Evolutionary conservation across 1,140 invertebrate species (phyloP).

Genomic region (Atta colombica): DNA sequence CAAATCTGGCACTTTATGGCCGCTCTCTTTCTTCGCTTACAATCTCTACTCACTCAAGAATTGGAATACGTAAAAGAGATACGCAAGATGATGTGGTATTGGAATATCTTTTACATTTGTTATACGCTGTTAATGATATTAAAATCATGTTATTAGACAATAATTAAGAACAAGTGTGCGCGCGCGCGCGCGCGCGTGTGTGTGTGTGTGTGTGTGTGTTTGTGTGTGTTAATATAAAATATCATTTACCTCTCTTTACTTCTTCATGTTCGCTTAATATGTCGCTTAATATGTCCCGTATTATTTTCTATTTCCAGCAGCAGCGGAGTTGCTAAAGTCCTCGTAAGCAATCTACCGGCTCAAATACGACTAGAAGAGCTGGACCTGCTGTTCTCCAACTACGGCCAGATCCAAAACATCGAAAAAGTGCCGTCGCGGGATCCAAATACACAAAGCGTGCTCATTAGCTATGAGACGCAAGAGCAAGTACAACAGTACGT

Average conservation of each 20-base stretch:
- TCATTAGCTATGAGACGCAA: slow-evolving; percentile 94
- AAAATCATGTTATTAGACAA: background rate
- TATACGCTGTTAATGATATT: background rate
- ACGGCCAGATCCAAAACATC: slow-evolving; percentile 93
- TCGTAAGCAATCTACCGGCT: slow-evolving; percentile 94
- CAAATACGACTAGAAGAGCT: slow-evolving; percentile 94
- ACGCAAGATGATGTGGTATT: background rate
- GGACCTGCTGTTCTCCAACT: slow-evolving; percentile 92
- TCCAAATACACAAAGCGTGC: slow-evolving; percentile 92
- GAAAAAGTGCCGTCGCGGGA: slow-evolving; percentile 94
- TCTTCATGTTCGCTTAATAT: background rate
- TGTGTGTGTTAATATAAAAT: background rate
- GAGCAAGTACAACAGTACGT: slow-evolving; percentile 97
- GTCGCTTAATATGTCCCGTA: background rate
- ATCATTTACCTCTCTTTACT: background rate
- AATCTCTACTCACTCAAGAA: background rate
- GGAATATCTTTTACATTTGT: background rate
- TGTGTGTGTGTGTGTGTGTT: background rate
- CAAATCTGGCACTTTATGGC: slow-evolving; percentile 23
- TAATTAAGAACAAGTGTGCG: background rate
- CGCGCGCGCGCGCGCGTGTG: too few relatives aligned
- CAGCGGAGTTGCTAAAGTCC: slow-evolving; percentile 93
- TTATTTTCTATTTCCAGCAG: slow-evolving; percentile 63
- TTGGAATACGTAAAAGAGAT: background rate
- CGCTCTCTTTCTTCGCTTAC: slow-evolving; percentile 39